Evolutionary conservation across 2,113 vertebrate species (phyloP).

Genomic region (Pluvianellus socialis): DNA sequence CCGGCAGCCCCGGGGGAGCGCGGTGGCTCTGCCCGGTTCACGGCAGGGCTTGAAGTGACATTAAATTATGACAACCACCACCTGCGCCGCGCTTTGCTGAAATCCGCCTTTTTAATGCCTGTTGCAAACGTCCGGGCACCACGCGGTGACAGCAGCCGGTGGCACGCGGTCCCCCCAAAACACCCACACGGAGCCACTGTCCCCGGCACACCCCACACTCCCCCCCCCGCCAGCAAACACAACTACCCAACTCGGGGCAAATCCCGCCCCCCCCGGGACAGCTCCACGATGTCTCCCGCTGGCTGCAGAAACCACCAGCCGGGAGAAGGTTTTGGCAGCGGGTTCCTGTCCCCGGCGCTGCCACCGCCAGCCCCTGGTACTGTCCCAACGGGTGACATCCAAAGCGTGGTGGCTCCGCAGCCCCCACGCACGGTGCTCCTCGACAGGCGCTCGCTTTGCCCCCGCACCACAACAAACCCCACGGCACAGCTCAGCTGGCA

Average conservation of each 20-base stretch:
- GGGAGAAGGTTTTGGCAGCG: neutral
- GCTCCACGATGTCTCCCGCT: accelerated
- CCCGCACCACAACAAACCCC: neutral
- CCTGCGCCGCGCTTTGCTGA: neutral
- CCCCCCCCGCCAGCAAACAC: neutral
- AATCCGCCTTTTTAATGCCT: slow-evolving; percentile 1
- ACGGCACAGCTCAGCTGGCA: neutral
- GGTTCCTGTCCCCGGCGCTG: neutral
- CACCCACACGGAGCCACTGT: neutral
- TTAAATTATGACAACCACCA: neutral
- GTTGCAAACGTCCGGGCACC: neutral
- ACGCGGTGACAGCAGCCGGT: neutral
- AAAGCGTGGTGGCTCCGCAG: accelerated
- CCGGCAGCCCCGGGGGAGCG: accelerated
- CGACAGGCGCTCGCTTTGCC: neutral
- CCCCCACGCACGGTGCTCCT: neutral
- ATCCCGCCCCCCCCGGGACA: neutral
- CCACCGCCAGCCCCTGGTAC: neutral
- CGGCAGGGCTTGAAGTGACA: accelerated
- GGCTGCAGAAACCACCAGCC: neutral
- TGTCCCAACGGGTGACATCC: neutral
- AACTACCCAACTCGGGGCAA: neutral
- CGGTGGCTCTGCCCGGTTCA: neutral
- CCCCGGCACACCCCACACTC: neutral
- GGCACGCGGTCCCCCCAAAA: neutral